Evolutionary conservation across 2,888 invertebrate genomes (phyloP).

Genomic region (Amaurobius ferox): DNA sequence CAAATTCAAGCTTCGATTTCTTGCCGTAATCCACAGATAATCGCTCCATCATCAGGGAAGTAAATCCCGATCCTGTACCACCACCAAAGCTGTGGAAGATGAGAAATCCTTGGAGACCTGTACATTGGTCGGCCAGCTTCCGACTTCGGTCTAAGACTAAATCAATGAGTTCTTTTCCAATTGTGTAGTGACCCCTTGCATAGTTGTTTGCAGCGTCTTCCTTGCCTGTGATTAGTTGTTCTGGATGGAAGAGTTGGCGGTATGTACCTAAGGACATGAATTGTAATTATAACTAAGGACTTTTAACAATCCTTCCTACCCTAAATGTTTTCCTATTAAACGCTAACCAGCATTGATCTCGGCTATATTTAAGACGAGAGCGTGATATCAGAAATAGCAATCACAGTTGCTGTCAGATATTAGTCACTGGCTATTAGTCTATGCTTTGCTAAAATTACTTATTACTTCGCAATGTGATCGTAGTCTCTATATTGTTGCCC

Average conservation of each 20-base stretch:
- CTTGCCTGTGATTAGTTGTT: slow-evolving; percentile 78
- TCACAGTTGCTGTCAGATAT: too few species aligned
- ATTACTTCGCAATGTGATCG: too few species aligned
- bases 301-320: too few species aligned
- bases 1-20: slow-evolving; percentile 77
- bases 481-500: too few species aligned
- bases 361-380: too few species aligned
- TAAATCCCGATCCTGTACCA: slow-evolving; percentile 77
- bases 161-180: slow-evolving; percentile 82
- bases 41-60: slow-evolving; percentile 77
- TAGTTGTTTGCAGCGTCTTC: slow-evolving; percentile 80
- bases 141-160: slow-evolving; percentile 82
- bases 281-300: too few species aligned
- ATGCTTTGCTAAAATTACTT: too few species aligned
- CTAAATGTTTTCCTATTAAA: too few species aligned
- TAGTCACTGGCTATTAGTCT: too few species aligned
- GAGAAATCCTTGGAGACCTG: slow-evolving; percentile 77
- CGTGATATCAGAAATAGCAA: too few species aligned
- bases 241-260: slow-evolving; percentile 77
- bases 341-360: too few species aligned
- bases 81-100: slow-evolving; percentile 77
- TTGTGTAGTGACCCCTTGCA: slow-evolving; percentile 83
- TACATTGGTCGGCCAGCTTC: slow-evolving; percentile 76
- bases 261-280: slow-evolving; percentile 78
- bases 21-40: slow-evolving; percentile 78